Evolutionary conservation across 2,888 invertebrate species (phyloP), one percentile per base, ranked within the genome.

Genomic region (Eristalis intricaria): DNA sequence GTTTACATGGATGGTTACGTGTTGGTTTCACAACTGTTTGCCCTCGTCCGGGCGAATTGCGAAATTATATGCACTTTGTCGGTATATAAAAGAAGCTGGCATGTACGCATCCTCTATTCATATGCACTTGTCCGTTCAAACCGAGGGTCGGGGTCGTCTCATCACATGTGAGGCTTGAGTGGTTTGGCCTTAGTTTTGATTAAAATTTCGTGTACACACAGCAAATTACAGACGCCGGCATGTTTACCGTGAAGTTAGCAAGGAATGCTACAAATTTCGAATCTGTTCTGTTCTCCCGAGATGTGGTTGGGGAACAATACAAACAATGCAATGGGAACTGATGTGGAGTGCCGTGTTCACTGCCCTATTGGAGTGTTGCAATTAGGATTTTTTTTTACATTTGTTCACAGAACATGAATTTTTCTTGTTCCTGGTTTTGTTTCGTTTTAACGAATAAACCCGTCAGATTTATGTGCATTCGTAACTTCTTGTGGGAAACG

Each of bases 171-270:
- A 50, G 50, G 43, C 2, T 4, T 13, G 15, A 43, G 15, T 4
- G 43, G 43, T 43, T 15, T n/a, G 15, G 50, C 50, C 50, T 50
- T 50, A 50, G 50, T 19, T 50, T 50, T 50, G 50, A 50, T 50
- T 50, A 50, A n/a, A 50, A 19, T 50, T 50, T 50, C 19, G 50
- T 50, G 32, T 38, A 26, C 86, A 89, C 90, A 60, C 8, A 22
- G 7, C n/a, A n/a, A 19, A 2, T n/a, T 19, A 50, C 19, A 8
- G 50, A 4, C n/a, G 15, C 7, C n/a, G n/a, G 15, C 4, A n/a
- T 50, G 50, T n/a, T 50, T 19, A 7, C 19, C 50, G 19, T 50
- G 19, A 19, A 19, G 10, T 19, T 50, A 8, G 50, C 8, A n/a
- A 1, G 50, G 50, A 50, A 19, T 19, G 19, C 19, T n/a, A 50